These are phyloP conservation scores for Phthorimaea operculella DNA, from an alignment of 1,140 invertebrate species.

Conservation along the genomic window DNA sequence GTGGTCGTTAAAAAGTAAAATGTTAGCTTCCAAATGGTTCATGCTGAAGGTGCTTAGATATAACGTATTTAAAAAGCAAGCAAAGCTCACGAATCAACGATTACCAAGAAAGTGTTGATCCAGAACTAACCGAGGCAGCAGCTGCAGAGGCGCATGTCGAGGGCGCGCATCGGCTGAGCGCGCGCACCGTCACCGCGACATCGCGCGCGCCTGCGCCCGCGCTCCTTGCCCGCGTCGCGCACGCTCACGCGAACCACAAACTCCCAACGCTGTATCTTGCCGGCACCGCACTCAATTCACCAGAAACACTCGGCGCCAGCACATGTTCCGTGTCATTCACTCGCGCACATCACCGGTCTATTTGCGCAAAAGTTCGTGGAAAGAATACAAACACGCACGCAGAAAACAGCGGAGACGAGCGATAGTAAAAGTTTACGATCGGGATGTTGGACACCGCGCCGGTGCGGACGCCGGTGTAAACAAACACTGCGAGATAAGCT, in stretches of 20 bases:
- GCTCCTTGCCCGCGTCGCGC: slow-evolving; percentile 17
- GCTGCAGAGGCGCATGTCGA: slow-evolving; percentile 59
- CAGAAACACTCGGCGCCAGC: slow-evolving; percentile 9
- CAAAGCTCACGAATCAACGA: background rate
- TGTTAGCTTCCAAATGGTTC: background rate
- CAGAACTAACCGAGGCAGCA: slow-evolving; percentile 57
- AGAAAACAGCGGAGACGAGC: background rate
- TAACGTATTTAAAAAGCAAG: background rate
- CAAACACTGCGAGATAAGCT: slow-evolving; percentile 38
- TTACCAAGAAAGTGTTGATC: background rate
- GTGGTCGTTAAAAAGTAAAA: too few relatives aligned
- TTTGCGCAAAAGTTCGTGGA: background rate
- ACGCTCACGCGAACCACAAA: slow-evolving; percentile 51
- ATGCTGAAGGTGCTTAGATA: too few relatives aligned
- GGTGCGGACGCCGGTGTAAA: slow-evolving; percentile 27
- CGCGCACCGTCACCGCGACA: slow-evolving; percentile 50
- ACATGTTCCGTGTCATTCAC: background rate
- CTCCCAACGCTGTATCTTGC: slow-evolving; percentile 47
- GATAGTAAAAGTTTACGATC: slow-evolving; percentile 23
- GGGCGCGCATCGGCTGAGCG: slow-evolving; percentile 33
- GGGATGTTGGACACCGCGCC: slow-evolving; percentile 4
- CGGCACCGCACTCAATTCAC: slow-evolving; percentile 11
- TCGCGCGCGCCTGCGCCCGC: slow-evolving; percentile 16
- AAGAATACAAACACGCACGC: background rate
- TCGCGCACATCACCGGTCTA: background rate